These are phyloP conservation scores for Macroglossus sobrinus DNA, from an alignment of 2,113 vertebrate species.

Conservation along the genomic window DNA sequence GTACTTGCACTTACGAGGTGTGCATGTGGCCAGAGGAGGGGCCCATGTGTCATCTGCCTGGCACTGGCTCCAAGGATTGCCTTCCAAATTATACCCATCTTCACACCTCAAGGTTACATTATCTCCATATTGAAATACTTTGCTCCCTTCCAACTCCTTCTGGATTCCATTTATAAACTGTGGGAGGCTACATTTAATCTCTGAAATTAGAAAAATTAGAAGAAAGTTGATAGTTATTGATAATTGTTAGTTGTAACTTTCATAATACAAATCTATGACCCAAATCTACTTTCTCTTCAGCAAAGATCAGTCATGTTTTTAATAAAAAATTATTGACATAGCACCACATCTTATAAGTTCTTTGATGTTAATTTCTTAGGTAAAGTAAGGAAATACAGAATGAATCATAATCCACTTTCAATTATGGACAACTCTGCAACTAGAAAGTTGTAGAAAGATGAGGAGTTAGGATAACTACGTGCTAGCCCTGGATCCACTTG, in stretches of 20 bases:
- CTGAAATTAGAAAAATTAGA: conserved; percentile 58
- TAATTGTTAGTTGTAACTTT: not conserved
- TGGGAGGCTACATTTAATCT: conserved; percentile 42
- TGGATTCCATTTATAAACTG: not conserved
- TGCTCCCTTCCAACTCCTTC: not conserved
- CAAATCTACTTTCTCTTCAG: not conserved
- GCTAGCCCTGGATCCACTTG: not conserved
- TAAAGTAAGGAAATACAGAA: not conserved
- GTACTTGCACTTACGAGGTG: conserved; percentile 62
- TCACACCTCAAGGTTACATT: conserved; percentile 75
- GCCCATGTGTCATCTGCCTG: conserved; percentile 73
- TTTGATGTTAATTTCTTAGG: not conserved
- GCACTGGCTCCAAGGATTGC: conserved; percentile 71
- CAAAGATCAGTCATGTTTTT: not conserved
- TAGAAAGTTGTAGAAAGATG: not conserved
- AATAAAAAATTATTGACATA: not conserved
- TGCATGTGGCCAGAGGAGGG: conserved; percentile 77
- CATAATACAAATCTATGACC: not conserved
- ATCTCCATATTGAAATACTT: conserved; percentile 34
- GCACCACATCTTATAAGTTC: not conserved
- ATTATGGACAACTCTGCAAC: not conserved
- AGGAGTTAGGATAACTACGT: not conserved
- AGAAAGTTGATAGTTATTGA: not conserved
- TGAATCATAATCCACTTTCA: not conserved
- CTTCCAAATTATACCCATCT: conserved; percentile 65